Evolutionary conservation across 2,113 vertebrate species (phyloP).

Genomic region (Cheilinus undulatus): DNA sequence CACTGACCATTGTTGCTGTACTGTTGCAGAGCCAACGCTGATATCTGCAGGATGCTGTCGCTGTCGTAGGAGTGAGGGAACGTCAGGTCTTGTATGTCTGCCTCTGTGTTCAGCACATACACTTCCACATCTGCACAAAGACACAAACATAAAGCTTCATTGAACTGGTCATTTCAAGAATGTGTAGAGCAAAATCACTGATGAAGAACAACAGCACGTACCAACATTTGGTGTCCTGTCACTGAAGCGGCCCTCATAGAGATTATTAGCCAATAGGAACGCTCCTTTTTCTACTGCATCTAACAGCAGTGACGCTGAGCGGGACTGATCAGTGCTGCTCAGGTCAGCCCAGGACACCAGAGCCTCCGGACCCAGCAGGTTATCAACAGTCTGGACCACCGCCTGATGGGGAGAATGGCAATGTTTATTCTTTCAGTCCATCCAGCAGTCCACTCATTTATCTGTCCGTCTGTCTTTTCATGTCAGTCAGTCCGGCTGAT

Average conservation of each 20-base stretch:
- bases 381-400: constrained; percentile 92
- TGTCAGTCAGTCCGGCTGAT: background rate
- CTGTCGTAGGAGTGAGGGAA: constrained; percentile 93
- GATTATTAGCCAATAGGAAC: constrained; percentile 93
- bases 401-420: constrained; percentile 81
- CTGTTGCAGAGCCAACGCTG: constrained; percentile 91
- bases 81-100: constrained; percentile 90
- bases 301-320: constrained; percentile 91
- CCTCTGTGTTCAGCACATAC: constrained; percentile 92
- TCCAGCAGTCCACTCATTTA: background rate
- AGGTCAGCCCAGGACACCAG: constrained; percentile 94
- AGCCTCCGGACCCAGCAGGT: constrained; percentile 89
- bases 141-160: constrained; percentile 21
- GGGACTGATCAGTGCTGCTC: constrained; percentile 90
- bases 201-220: constrained; percentile 54
- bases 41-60: constrained; percentile 92
- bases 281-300: constrained; percentile 94
- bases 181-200: accelerated
- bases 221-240: constrained; percentile 90
- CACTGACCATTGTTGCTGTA: constrained; percentile 93
- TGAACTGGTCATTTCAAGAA: background rate
- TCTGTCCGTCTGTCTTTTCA: background rate
- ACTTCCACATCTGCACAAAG: constrained; percentile 88
- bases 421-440: constrained; percentile 3
- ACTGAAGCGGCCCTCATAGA: constrained; percentile 90